Evolutionary conservation across 2,113 vertebrate genomes (phyloP).

Genomic region (Saccopteryx bilineata): DNA sequence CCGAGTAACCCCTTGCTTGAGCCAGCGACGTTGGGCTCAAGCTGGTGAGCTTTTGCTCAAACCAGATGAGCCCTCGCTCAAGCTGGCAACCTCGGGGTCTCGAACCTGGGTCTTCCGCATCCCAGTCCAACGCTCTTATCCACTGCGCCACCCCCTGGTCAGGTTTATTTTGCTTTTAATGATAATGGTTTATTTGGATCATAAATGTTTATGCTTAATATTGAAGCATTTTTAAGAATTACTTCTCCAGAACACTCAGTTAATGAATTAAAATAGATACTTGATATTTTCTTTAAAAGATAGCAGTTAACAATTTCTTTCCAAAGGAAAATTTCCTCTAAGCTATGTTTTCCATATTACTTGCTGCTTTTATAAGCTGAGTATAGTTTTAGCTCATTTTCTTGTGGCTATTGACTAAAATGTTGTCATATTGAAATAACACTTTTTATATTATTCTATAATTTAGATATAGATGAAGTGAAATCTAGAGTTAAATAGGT

Average conservation of each 20-base stretch:
- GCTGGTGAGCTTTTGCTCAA: too few relatives aligned
- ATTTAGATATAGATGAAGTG: not conserved
- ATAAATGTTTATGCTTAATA: slow-evolving; percentile 2
- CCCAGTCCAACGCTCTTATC: too few relatives aligned
- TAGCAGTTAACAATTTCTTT: not conserved
- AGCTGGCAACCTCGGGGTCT: too few relatives aligned
- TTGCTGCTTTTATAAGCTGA: not conserved
- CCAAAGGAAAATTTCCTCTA: slow-evolving; percentile 23
- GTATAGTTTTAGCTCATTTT: not conserved
- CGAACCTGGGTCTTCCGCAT: too few relatives aligned
- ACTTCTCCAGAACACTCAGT: not conserved
- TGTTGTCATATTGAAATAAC: not conserved
- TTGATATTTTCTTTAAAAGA: not conserved
- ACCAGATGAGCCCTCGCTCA: too few relatives aligned
- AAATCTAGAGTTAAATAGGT: not conserved
- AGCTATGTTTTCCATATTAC: not conserved
- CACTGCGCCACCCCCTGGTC: too few relatives aligned
- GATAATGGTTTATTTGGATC: not conserved
- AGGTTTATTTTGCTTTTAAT: not conserved
- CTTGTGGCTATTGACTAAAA: slow-evolving; percentile 2
- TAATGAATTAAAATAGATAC: not conserved
- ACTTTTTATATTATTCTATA: not conserved
- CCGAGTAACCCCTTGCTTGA: too few relatives aligned
- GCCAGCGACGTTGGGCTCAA: too few relatives aligned
- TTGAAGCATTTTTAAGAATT: not conserved